Percentiles rank a stretch among this genome's conserved stretches.
These are phyloP conservation scores for Amblyopsis hoosieri DNA, from an alignment of 2,797 vertebrate genomes.

Conservation along the genomic window DNA sequence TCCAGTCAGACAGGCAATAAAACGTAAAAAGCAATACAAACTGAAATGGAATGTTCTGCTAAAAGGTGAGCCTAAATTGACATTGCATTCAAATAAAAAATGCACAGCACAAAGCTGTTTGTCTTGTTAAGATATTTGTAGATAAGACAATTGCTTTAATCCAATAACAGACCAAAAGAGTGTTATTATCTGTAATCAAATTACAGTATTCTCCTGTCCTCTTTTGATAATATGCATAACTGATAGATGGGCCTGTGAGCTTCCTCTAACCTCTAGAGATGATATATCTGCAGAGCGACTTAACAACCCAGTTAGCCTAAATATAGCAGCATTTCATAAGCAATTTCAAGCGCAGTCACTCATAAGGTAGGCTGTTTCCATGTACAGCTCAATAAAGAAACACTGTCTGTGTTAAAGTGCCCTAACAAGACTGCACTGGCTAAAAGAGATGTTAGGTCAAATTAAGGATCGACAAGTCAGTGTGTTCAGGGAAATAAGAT, in stretches of 20 bases:
- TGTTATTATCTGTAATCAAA: slow-evolving; percentile 68
- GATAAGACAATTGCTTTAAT: slow-evolving; percentile 63
- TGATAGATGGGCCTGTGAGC: slow-evolving; percentile 60
- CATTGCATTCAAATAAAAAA: slow-evolving; percentile 43
- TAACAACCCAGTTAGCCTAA: slow-evolving; percentile 65
- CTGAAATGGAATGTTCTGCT: too few species aligned
- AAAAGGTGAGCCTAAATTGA: too few species aligned
- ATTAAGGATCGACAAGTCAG: slow-evolving; percentile 27
- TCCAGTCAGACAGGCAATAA: too few species aligned
- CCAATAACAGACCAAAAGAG: slow-evolving; percentile 56
- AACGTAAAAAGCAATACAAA: too few species aligned
- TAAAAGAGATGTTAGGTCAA: slow-evolving; percentile 26
- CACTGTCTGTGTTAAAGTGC: slow-evolving; percentile 26
- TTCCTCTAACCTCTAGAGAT: slow-evolving; percentile 61
- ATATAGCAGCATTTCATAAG: slow-evolving; percentile 68
- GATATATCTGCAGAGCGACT: slow-evolving; percentile 57
- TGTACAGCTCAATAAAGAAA: slow-evolving; percentile 44
- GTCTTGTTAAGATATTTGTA: slow-evolving; percentile 51
- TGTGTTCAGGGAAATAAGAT: slow-evolving; percentile 31
- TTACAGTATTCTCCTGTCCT: slow-evolving; percentile 51
- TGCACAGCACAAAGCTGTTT: slow-evolving; percentile 58
- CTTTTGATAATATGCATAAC: slow-evolving; percentile 60
- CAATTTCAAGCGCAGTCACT: slow-evolving; percentile 73
- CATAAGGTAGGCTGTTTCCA: slow-evolving; percentile 51
- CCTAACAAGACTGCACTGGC: slow-evolving; percentile 27